Conservation (phyloP, 2,888 invertebrate species). For the Synergus umbraculus region DNA sequence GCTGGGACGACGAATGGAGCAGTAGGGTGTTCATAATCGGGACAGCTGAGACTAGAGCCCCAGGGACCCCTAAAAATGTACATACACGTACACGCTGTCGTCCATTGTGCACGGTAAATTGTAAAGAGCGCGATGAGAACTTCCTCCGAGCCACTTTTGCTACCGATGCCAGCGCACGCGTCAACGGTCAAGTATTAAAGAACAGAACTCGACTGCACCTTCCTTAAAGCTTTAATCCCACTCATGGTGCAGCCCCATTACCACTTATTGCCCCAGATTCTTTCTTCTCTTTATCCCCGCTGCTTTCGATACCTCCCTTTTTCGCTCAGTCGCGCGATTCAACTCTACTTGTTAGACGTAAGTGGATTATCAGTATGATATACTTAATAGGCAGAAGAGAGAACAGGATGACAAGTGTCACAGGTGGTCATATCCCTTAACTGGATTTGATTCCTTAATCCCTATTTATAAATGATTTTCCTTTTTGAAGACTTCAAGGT, state of each 20-base stretch:
- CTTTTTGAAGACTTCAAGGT: no score
- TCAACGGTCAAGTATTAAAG: constrained; percentile 45
- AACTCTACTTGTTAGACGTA: constrained; percentile 44
- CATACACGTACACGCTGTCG: constrained; percentile 43
- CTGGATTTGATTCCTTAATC: background rate
- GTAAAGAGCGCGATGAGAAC: constrained; percentile 55
- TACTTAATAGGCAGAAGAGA: background rate
- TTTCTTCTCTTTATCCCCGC: constrained; percentile 40
- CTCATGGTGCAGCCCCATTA: constrained; percentile 41
- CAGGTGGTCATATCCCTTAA: background rate
- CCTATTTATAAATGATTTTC: background rate
- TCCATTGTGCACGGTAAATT: constrained; percentile 54
- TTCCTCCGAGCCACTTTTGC: constrained; percentile 57
- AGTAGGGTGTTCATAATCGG: constrained; percentile 71
- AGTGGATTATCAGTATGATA: constrained; percentile 66
- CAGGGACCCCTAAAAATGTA: constrained; percentile 53
- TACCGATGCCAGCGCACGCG: constrained; percentile 48
- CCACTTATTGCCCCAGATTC: constrained; percentile 41
- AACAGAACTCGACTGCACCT: constrained; percentile 30
- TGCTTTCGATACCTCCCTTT: constrained; percentile 24
- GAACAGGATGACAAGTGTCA: background rate
- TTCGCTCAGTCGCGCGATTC: constrained; percentile 52
- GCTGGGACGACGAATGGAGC: constrained; percentile 68
- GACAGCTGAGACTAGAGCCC: constrained; percentile 68
- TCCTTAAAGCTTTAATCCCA: constrained; percentile 27